Percentiles rank a stretch among this genome's conserved stretches.
phyloP scores from a whole-genome alignment of 2,113 vertebrate species.

The Paedocypris sp. region DNA sequence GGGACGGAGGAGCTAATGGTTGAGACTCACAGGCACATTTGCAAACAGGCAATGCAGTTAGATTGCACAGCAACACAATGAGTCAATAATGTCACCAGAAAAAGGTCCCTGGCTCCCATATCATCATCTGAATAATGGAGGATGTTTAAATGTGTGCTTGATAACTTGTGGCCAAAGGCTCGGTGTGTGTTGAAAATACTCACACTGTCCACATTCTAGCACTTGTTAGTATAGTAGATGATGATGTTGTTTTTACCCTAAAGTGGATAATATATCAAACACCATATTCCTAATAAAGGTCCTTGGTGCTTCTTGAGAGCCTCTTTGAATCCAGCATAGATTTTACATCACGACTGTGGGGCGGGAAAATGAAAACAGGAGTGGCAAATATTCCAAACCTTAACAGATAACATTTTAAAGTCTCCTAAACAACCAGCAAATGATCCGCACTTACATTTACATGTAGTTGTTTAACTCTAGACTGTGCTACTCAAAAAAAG shows the following conservation, averaged over 20 bases:
- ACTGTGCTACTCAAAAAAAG: not conserved
- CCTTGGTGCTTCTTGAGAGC: constrained; percentile 36
- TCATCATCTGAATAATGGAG: constrained; percentile 32
- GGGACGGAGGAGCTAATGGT: constrained; percentile 34
- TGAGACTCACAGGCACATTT: constrained; percentile 41
- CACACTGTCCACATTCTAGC: not conserved
- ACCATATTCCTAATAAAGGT: too few species aligned
- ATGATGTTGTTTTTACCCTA: too few species aligned
- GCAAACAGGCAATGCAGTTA: constrained; percentile 33
- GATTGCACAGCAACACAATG: constrained; percentile 43
- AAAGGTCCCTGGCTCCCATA: constrained; percentile 33
- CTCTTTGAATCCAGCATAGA: constrained; percentile 44
- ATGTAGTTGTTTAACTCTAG: constrained; percentile 52
- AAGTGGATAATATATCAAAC: too few species aligned
- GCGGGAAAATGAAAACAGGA: constrained; percentile 25
- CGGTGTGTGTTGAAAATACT: not conserved
- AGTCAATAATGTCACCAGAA: constrained; percentile 44
- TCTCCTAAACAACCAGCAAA: constrained; percentile 46
- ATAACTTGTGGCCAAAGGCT: not conserved
- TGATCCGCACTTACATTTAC: constrained; percentile 40
- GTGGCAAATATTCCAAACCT: constrained; percentile 43
- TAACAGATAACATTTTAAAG: constrained; percentile 39
- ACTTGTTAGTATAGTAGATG: constrained; percentile 3
- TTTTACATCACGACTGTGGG: constrained; percentile 49
- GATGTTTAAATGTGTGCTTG: constrained; percentile 5